phyloP scores from a whole-genome alignment of 2,888 invertebrate species.

The Metalampra italica region DNA sequence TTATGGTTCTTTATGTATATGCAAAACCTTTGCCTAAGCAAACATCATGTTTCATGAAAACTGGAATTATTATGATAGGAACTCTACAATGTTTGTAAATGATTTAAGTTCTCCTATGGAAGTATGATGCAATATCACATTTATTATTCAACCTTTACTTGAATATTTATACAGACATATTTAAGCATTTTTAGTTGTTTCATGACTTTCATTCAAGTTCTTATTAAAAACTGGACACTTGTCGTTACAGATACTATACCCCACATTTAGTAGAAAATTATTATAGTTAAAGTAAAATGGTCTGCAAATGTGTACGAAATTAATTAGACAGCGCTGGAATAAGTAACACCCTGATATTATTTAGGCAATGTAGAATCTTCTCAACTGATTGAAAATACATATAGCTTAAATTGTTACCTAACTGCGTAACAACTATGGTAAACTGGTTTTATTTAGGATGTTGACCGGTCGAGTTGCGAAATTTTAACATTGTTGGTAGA shows the following conservation, averaged over 20 bases:
- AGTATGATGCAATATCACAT: too few species aligned
- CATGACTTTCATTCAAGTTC: too few species aligned
- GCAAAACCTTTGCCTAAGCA: constrained; percentile 2
- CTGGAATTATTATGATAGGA: not conserved
- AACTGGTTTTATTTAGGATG: not conserved
- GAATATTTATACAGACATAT: too few species aligned
- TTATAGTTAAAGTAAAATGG: too few species aligned
- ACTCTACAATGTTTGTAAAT: too few species aligned
- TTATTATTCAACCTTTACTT: too few species aligned
- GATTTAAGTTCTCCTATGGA: too few species aligned
- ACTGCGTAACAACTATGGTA: not conserved
- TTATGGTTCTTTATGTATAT: constrained; percentile 1
- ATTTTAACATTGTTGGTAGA: not conserved
- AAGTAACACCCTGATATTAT: not conserved
- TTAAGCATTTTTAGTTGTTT: too few species aligned
- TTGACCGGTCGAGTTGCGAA: not conserved
- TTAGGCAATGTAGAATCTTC: not conserved
- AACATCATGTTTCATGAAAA: not conserved
- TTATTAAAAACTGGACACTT: too few species aligned
- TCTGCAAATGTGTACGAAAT: not conserved
- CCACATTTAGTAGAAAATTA: too few species aligned
- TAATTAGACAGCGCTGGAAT: not conserved
- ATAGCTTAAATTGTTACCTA: not conserved
- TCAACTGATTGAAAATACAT: not conserved
- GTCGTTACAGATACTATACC: too few species aligned